Percentiles rank a stretch among this genome's conserved stretches.
These are phyloP conservation scores for Chaetorhynchus papuensis DNA, from an alignment of 2,113 vertebrate genomes.

Conservation along the genomic window DNA sequence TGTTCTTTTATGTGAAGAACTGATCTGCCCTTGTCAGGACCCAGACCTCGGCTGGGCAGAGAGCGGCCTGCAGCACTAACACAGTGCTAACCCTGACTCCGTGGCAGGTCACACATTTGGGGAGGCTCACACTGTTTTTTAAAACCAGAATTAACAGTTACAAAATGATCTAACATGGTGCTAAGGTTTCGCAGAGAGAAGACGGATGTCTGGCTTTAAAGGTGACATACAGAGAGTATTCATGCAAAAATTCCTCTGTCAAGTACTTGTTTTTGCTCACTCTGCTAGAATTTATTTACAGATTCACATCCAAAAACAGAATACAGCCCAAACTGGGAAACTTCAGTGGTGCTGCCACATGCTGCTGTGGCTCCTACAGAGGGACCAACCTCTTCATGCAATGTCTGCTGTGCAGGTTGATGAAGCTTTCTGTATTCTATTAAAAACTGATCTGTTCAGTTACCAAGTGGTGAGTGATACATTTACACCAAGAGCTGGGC, in stretches of 20 bases:
- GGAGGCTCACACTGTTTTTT: not conserved
- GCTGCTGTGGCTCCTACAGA: not conserved
- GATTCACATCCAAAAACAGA: slow-evolving; percentile 12
- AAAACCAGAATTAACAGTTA: not conserved
- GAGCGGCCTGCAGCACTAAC: not conserved
- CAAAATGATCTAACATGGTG: not conserved
- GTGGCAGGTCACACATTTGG: not conserved
- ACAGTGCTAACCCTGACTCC: not conserved
- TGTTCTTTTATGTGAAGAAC: not conserved
- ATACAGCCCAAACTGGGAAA: not conserved
- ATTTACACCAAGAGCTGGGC: not conserved
- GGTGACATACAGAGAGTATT: not conserved
- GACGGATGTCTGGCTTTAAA: not conserved
- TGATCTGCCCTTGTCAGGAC: not conserved
- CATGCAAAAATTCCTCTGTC: not conserved
- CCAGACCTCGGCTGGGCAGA: not conserved
- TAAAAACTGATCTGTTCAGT: not conserved
- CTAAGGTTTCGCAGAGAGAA: not conserved
- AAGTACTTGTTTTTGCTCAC: not conserved
- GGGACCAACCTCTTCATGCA: not conserved
- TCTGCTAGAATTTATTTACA: slow-evolving; percentile 40
- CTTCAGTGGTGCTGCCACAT: not conserved
- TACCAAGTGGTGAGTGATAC: not conserved
- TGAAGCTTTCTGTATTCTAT: not conserved
- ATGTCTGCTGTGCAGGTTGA: not conserved